Conservation (phyloP, 2,113 vertebrate genomes). For the Nycticebus coucang region DNA sequence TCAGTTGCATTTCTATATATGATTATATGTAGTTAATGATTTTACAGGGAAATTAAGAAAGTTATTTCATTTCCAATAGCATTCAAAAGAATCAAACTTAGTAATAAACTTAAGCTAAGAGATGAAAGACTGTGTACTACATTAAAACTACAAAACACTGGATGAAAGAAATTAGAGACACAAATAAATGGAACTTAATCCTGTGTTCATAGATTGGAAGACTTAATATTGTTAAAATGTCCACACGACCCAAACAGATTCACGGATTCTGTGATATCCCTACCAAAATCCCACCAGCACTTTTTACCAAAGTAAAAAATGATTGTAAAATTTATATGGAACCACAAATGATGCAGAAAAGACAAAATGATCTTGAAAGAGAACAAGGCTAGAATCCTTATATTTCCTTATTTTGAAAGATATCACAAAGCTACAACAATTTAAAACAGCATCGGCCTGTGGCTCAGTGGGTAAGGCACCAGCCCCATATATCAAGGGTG, state of each 20-base stretch:
- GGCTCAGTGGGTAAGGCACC: too few relatives aligned
- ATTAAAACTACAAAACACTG: neutral
- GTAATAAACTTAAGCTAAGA: neutral
- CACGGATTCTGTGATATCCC: neutral
- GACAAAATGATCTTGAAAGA: neutral
- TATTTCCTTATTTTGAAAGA: neutral
- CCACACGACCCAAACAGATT: neutral
- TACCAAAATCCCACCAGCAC: neutral
- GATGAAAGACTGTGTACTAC: neutral
- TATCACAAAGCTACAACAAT: neutral
- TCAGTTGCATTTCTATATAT: neutral
- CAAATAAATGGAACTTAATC: neutral
- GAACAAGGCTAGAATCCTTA: neutral
- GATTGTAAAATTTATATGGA: neutral
- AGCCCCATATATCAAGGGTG: too few relatives aligned
- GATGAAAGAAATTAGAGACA: neutral
- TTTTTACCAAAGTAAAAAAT: neutral
- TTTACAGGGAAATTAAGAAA: neutral
- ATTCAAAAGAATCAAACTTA: neutral
- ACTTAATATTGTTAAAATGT: neutral
- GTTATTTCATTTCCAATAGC: neutral
- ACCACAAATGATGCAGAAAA: neutral
- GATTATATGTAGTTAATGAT: neutral
- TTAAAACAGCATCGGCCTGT: too few relatives aligned
- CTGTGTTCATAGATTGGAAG: neutral